Evolutionary conservation across 1,140 invertebrate species (phyloP), one percentile per base, ranked within the genome.

Genomic region (Eufriesea mexicana): DNA sequence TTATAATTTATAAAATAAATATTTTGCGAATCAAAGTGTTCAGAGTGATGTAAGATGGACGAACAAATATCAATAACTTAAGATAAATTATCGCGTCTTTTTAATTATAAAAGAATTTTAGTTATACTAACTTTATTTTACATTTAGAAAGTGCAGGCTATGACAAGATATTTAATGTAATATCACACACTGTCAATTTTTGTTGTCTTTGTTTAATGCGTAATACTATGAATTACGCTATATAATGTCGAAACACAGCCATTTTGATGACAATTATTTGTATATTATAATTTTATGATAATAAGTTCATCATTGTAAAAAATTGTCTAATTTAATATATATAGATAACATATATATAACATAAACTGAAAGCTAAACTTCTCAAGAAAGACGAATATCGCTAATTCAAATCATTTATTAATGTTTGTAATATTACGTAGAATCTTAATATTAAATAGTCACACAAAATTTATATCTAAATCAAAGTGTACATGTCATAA

Each of bases 1-100:
- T 76, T 67, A 68, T 55, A 67, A 54, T 75, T 81, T 76, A 54
- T 55, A 75, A 57, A 81, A 59, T 74, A 81, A 76, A 76, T 67
- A 9, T 67, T 67, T 81, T 42, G 42, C 51, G 79, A 81, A 67
- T 81, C 72, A 67, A 74, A 66, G 18, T 81, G 28, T 67, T 67
- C 42, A 76, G 61, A 76, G 51, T n/a, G 61, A 73, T 49, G 14
- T 81, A 76, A 81, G 72, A 81, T 76, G 79, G 79, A 59, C 42
- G 72, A 67, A 81, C 71, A 28, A 47, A 61, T 66, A 61, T 55
- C 25, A 79, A 25, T 73, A 62, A 62, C 59, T 79, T n/a, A 5
- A 61, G 25, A 79, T 72, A 62, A 74, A 80, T 74, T 80, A 45
- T 64, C 57, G 49, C 49, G 35, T 35, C 7, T 18, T 54, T 79